Evolutionary conservation across 2,888 invertebrate genomes (phyloP).

Genomic region (Acholoe squamosa): DNA sequence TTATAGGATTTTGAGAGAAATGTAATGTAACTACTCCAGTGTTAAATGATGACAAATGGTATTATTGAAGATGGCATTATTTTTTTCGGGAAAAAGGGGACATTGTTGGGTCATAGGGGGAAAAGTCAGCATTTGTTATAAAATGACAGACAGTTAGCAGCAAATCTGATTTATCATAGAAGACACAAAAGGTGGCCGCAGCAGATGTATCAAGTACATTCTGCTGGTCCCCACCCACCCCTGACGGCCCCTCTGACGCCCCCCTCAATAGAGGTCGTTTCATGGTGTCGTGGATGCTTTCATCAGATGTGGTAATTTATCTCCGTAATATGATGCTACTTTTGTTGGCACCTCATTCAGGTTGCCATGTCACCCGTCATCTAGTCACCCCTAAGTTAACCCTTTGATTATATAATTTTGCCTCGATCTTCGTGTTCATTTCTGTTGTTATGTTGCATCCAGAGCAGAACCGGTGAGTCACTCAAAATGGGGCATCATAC

Average conservation of each 20-base stretch:
- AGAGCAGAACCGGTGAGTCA: too few relatives aligned
- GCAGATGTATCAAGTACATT: constrained; percentile 50
- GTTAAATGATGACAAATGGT: too few relatives aligned
- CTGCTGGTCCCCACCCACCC: not conserved
- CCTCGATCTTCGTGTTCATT: too few relatives aligned
- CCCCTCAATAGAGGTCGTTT: not conserved
- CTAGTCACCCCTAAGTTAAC: not conserved
- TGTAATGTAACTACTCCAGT: too few relatives aligned
- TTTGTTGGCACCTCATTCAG: constrained; percentile 39
- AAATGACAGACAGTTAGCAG: not conserved
- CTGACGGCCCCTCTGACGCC: constrained; percentile 10
- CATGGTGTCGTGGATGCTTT: constrained; percentile 41
- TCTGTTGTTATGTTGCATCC: too few relatives aligned
- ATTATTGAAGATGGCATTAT: too few relatives aligned
- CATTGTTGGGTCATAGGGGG: too few relatives aligned
- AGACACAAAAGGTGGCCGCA: not conserved
- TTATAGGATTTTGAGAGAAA: too few relatives aligned
- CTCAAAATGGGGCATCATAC: too few relatives aligned
- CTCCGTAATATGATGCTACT: constrained; percentile 50
- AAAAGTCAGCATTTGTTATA: constrained; percentile 6
- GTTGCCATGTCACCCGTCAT: not conserved
- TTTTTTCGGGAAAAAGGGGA: too few relatives aligned
- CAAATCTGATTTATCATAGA: not conserved
- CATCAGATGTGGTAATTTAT: constrained; percentile 44
- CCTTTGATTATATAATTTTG: too few relatives aligned